Base-by-base conservation (phyloP, 92 coral and sea anemone species). In the Porites divaricata region DNA sequence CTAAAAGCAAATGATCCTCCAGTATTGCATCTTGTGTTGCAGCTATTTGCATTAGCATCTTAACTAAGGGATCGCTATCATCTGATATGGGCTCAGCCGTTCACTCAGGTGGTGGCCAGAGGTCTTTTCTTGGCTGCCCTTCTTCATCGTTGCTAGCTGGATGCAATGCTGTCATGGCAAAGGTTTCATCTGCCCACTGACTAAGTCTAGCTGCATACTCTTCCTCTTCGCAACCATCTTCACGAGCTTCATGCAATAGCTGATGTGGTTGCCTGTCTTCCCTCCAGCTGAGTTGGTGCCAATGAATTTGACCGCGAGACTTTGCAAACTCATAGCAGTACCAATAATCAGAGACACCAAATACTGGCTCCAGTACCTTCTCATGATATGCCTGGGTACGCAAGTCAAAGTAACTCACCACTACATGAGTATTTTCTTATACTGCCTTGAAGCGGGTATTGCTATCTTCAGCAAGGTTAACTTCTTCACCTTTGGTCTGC, bases 11-110 rank as follows among this genome's bases (percentile, higher is more conserved):
- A 80, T 77, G 78, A 77, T 85, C 89, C 26, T 85, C 72, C 28
- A 85, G 89, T 9, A 84, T 75, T 0, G 82, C 88, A 65, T 84
- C 82, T 74, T 84, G 82, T 51, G 88, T 84, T 84, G 78, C 22
- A 5, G 87, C 50, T 63, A 81, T 85, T 72, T 87, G 82, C 90
- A 87, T 87, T 66, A 87, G 83, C 87, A 87, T 81, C 83, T 81
- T 87, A 7, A 87, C 77, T 67, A 87, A 25, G 41, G 91, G 91
- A 87, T 87, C 91, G 41, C 54, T 49, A 25, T 81, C 82, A 66
- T 64, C 69, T 54, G 83, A 54, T 63, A 74, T 51, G 1, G 87
- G 87, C 12, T 87, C 87, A 45, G 87, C 87, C 54, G 87, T 26
- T 35, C 72, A 77, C 75, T 86, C 89, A 16, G 89, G 89, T 62